Base-by-base conservation (phyloP, 1,140 invertebrate species). In the Phocides pigmalion region DNA sequence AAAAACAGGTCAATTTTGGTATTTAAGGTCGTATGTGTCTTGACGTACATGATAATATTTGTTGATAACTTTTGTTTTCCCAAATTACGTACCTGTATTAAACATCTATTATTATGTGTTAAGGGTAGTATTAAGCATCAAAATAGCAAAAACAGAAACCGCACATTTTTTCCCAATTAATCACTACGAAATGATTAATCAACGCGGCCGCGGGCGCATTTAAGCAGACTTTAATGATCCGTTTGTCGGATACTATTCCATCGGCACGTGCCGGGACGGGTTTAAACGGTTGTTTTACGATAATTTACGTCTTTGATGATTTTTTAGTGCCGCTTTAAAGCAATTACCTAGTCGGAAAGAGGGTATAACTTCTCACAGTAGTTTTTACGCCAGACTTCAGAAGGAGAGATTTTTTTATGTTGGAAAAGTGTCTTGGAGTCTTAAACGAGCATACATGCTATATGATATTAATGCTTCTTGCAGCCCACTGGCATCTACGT, bases 171-270 rank as follows among this genome's bases (percentile, higher is more conserved):
- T 11, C 4, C 64, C 76, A 77, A 81, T 81, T 85, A 84, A 85
- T 87, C 79, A 82, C 73, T 39, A 69, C 50, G 69, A 73, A 77
- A 89, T 83, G 82, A 87, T 85, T 87, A 89, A 87, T 87, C 77
- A 85, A 79, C 56, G 61, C 64, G 72, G 79, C 79, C 78, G 72
- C 75, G 66, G 75, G 74, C 71, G 69, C 68, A 81, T 79, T 84
- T 82, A 69, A 87, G 66, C 74, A 70, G 77, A 76, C 72, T 81
- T 82, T 83, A 87, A 87, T 86, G 84, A 84, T 84, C 70, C 80
- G 75, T 79, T 81, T 81, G 81, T 76, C 66, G 76, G 75, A 80
- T 79, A 68, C 68, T 79, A 75, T 80, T 82, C 76, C 73, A 82
- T 77, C 70, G 44, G 66, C 67, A 76, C 77, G 77, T 83, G 74